Evolutionary conservation across 2,888 invertebrate species (phyloP).

Genomic region (Stenoptilia bipunctidactyla): DNA sequence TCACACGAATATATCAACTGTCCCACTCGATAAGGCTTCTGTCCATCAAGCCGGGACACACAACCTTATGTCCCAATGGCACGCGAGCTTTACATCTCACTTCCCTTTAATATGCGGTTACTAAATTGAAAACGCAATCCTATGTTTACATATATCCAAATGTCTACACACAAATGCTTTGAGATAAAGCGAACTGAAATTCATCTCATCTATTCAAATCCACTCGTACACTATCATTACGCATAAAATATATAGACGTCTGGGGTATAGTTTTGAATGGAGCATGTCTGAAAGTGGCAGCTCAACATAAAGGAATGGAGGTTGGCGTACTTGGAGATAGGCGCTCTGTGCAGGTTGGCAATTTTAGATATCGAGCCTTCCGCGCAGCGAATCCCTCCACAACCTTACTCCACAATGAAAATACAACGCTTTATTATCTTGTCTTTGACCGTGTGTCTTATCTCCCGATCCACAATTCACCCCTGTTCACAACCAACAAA

Average conservation of each 20-base stretch:
- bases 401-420: slow-evolving; percentile 56
- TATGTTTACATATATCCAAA: neutral
- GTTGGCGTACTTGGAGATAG: slow-evolving; percentile 53
- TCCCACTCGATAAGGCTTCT: neutral
- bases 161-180: neutral
- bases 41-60: slow-evolving; percentile 11
- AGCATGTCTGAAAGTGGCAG: slow-evolving; percentile 58
- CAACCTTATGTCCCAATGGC: slow-evolving; percentile 12
- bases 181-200: slow-evolving; percentile 16
- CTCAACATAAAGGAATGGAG: slow-evolving; percentile 56
- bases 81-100: slow-evolving; percentile 7
- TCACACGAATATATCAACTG: slow-evolving; percentile 15
- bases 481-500: slow-evolving; percentile 13
- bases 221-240: slow-evolving; percentile 24
- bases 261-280: slow-evolving; percentile 49
- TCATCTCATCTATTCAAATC: slow-evolving; percentile 30
- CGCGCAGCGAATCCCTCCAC: slow-evolving; percentile 31
- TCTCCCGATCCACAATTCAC: neutral
- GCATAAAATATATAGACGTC: slow-evolving; percentile 35
- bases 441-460: slow-evolving; percentile 59
- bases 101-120: too few relatives aligned
- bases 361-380: slow-evolving; percentile 64
- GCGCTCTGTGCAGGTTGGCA: slow-evolving; percentile 60
- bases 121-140: too few relatives aligned
- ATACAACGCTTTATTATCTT: slow-evolving; percentile 65